Evolutionary conservation across 2,888 invertebrate species (phyloP).

Genomic region (Steinernema scapterisci): DNA sequence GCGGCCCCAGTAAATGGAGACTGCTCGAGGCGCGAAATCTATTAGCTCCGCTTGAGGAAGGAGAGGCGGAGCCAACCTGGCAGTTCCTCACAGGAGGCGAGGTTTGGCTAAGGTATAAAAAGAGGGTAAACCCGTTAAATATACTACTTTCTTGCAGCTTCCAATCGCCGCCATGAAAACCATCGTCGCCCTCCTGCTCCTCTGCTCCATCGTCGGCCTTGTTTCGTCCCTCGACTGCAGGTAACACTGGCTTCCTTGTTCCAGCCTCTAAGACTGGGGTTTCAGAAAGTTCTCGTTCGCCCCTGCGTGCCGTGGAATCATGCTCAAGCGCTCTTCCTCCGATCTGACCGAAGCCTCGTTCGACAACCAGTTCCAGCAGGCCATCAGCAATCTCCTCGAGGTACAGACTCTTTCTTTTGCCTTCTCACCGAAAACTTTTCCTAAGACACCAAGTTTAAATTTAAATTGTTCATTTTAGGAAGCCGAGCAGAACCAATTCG

Average conservation of each 20-base stretch:
- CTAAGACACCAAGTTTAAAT: neutral
- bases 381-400: neutral
- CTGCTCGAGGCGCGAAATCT: slow-evolving; percentile 5
- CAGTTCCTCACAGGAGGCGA: neutral
- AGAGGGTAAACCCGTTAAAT: neutral
- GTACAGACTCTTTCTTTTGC: neutral
- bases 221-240: slow-evolving; percentile 31
- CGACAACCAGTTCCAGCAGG: neutral
- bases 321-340: slow-evolving; percentile 47
- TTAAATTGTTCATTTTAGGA: neutral
- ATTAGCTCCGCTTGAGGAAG: neutral
- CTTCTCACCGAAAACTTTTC: neutral
- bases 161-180: slow-evolving; percentile 2
- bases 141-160: neutral
- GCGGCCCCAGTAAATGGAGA: neutral
- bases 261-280: neutral
- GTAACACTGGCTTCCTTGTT: neutral
- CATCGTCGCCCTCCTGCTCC: neutral
- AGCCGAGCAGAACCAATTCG: slow-evolving; percentile 6
- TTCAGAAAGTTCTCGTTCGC: slow-evolving; percentile 60
- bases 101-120: slow-evolving; percentile 14
- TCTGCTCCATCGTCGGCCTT: slow-evolving; percentile 11
- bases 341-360: neutral
- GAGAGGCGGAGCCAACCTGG: slow-evolving; percentile 22
- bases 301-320: slow-evolving; percentile 58